Base-by-base conservation (phyloP, 2,797 vertebrate genomes). In the Alauda arvensis region DNA sequence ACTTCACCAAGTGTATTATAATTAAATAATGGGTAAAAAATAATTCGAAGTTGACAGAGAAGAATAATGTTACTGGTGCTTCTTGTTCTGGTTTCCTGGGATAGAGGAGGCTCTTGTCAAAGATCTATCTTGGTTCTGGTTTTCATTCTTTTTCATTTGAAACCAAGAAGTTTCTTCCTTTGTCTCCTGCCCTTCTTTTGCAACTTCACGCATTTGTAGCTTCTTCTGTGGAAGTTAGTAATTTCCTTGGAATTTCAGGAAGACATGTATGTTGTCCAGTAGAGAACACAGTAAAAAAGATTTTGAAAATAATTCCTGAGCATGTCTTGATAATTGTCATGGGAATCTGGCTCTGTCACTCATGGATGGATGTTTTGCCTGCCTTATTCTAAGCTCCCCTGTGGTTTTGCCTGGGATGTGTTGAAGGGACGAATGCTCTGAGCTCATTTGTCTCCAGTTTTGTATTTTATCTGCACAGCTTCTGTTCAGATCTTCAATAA, bases 381-480 rank as follows among this genome's bases (percentile, higher is more conserved):
- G 33, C n/a, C 39, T 63, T 2, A 1, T 39, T 78, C 39, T 57
- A 21, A 76, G 19, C 5, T 72, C 25, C 9, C 8, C 26, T 62
- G 8, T 39, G 28, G 3, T 21, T 37, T 39, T 18, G 17, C 56
- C 21, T 76, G 33, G 42, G 9, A 4, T 84, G 4, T 19, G 8
- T 31, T 55, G 23, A 66, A 46, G 42, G 18, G 13, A 33, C 0
- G 1, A 53, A 26, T 46, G 26, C 25, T 45, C n/a, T 0, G 3
- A 74, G 46, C 23, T 61, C 0, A 23, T 26, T 25, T 46, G 26
- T 62, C 24, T 87, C 7, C 13, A 24, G 2, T 67, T 85, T 56
- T 55, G n/a, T 67, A 49, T 10, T 34, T 14, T 18, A 77, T 49
- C 66, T 75, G 10, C 10, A 14, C 5, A 42, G 21, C 25, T 83